Evolutionary conservation across 2,888 invertebrate genomes (phyloP), one percentile per base, ranked within the genome.

Genomic region (Mythimna pallens): DNA sequence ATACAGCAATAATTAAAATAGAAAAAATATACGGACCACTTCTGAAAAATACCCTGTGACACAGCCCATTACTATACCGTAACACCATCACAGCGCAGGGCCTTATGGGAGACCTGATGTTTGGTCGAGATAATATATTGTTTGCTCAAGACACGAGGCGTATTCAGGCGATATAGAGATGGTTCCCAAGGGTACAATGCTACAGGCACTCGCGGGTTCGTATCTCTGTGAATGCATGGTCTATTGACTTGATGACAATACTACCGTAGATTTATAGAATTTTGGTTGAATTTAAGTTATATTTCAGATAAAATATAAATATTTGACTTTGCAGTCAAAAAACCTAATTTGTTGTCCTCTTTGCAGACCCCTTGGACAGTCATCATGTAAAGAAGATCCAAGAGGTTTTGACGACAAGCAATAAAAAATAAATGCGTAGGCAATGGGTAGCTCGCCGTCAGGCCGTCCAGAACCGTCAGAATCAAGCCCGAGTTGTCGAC

Each of bases 101-200:
- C 8, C 65, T 59, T 58, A 58, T 30, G 82, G 82, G 75, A 74
- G 22, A 47, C 55, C 25, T 14, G 62, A 22, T 78, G 57, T 67
- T 77, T 77, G 64, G 63, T 66, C 64, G 40, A 70, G 77, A 67
- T 71, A 68, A 36, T 54, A 68, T 68, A 80, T 65, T 8, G 58
- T 63, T 68, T 65, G 62, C 58, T 57, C 55, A 71, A 81, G 70
- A 75, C 30, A 54, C 25, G 22, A 57, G 55, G 36, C 36, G 55
- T 52, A 61, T 63, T 54, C 62, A 63, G 59, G 47, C 59, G 30
- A 78, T 70, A 74, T 62, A 68, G 58, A 55, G 50, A 78, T 74
- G 10, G 62, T 30, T 81, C 82, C 78, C 80, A 47, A 59, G 52
- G 55, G 78, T 1, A 30, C n/a, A 52, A 58, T 52, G 34, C 6